Base-by-base conservation (phyloP, 1,140 invertebrate species). In the Aphidius gifuensis region DNA sequence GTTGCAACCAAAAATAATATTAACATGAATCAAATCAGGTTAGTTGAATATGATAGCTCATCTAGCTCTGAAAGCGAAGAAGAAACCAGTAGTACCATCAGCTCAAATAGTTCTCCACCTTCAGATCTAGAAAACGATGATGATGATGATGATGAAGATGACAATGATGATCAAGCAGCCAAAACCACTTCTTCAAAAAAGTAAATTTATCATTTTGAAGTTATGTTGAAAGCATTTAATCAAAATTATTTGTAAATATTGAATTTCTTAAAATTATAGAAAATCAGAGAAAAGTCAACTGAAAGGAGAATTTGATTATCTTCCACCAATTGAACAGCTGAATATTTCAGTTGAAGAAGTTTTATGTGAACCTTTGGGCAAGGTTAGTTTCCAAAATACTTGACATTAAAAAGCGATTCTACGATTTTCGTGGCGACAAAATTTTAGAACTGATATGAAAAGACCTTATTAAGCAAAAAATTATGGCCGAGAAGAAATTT, bases 321-420 rank as follows among this genome's bases (percentile, higher is more conserved):
- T 95, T 49, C 92, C 92, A 3, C 90, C 91, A 0, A 90, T 95
- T 65, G 87, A 93, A 78, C 89, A 94, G 71, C 82, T 95, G 46
- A 83, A 88, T 66, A 93, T 96, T 60, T 88, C 85, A 61, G 85
- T 94, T 8, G 86, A 87, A 5, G 86, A 91, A 73, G 85, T 89
- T 64, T 84, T 92, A 60, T 90, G 90, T 69, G 81, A 87, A 61
- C 85, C 87, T 64, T 82, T 95, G 64, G 93, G 93, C 51, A 83
- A 84, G 48, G 84, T 96, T 66, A 68, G 58, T 61, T 48, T 48
- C 4, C 8, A 53, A 53, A 9, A 48, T 61, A 53, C 58, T n/a
- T 51, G 16, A 57, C 8, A 44, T 44, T 44, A 7, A 44, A 44
- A 44, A 44, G 9, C 43, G 9, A 7, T 44, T 9, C 9, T 44